Conservation (phyloP, 2,888 invertebrate species). For the Acronicta leporina region DNA sequence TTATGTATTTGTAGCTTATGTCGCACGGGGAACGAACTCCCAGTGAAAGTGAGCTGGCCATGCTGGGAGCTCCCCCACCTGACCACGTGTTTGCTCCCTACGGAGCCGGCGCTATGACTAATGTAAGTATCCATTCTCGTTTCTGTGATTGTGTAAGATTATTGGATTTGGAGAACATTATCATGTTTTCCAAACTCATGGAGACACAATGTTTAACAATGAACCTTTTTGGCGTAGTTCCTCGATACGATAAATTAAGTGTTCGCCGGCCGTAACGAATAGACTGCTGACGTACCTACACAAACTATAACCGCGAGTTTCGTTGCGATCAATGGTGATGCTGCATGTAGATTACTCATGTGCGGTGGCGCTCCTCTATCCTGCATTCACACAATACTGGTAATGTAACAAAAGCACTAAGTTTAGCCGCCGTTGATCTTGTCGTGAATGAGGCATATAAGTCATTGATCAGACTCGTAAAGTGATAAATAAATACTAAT, state of each 20-base stretch:
- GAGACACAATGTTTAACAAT: constrained; percentile 70
- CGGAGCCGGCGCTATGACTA: constrained; percentile 91
- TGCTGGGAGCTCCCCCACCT: constrained; percentile 90
- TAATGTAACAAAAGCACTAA: constrained; percentile 57
- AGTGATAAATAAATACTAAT: constrained; percentile 31
- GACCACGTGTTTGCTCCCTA: constrained; percentile 90
- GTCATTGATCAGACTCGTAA: constrained; percentile 39
- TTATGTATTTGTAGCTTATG: constrained; percentile 86
- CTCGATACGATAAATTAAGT: constrained; percentile 73
- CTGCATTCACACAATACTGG: constrained; percentile 53
- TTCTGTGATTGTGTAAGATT: neutral
- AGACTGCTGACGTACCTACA: constrained; percentile 51
- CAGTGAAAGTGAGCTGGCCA: constrained; percentile 84
- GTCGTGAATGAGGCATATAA: constrained; percentile 42
- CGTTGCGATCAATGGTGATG: constrained; percentile 57
- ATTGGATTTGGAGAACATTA: constrained; percentile 8
- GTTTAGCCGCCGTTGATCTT: constrained; percentile 55
- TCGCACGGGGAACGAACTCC: constrained; percentile 93
- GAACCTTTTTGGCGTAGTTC: constrained; percentile 75
- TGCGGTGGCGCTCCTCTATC: constrained; percentile 63
- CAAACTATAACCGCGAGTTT: constrained; percentile 48
- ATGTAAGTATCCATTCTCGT: constrained; percentile 80
- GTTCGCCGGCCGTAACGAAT: constrained; percentile 72
- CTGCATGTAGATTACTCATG: constrained; percentile 62
- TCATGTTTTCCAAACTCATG: constrained; percentile 54